These are phyloP conservation scores for Corythucha ciliata DNA, from an alignment of 2,888 invertebrate genomes.

Conservation along the genomic window DNA sequence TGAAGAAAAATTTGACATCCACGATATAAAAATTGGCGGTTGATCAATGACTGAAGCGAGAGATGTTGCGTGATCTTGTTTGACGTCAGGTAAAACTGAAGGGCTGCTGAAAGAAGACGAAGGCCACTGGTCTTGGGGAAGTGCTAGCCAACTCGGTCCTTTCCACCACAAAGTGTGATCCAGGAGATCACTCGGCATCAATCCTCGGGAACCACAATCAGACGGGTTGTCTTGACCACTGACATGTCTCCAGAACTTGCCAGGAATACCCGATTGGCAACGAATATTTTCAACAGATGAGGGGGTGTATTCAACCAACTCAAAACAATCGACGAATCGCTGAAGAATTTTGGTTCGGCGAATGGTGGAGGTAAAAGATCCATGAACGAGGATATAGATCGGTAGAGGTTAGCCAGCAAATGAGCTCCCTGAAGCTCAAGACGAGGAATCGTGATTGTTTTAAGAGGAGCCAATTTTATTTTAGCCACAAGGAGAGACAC, in stretches of 20 bases:
- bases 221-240: slow-evolving; percentile 19
- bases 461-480: slow-evolving; percentile 24
- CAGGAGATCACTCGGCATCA: slow-evolving; percentile 9
- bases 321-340: slow-evolving; percentile 24
- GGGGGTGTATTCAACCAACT: slow-evolving; percentile 22
- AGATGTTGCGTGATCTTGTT: neutral
- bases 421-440: slow-evolving; percentile 24
- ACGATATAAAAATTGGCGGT: neutral
- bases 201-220: slow-evolving; percentile 24
- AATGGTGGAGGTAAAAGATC: neutral
- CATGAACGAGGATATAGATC: neutral
- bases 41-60: neutral
- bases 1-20: slow-evolving; percentile 9
- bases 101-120: neutral
- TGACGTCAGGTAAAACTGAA: slow-evolving; percentile 5
- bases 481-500: slow-evolving; percentile 18
- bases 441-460: slow-evolving; percentile 20
- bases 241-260: slow-evolving; percentile 21
- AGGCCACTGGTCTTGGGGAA: neutral
- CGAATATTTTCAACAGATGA: slow-evolving; percentile 24
- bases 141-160: slow-evolving; percentile 19
- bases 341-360: slow-evolving; percentile 5
- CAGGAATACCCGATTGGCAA: slow-evolving; percentile 22
- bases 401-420: slow-evolving; percentile 17
- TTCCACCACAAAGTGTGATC: slow-evolving; percentile 22